Percentiles rank a stretch among this genome's conserved stretches.
Conservation (phyloP, 2,113 vertebrate genomes). For the Hippocampus barbouri region DNA sequence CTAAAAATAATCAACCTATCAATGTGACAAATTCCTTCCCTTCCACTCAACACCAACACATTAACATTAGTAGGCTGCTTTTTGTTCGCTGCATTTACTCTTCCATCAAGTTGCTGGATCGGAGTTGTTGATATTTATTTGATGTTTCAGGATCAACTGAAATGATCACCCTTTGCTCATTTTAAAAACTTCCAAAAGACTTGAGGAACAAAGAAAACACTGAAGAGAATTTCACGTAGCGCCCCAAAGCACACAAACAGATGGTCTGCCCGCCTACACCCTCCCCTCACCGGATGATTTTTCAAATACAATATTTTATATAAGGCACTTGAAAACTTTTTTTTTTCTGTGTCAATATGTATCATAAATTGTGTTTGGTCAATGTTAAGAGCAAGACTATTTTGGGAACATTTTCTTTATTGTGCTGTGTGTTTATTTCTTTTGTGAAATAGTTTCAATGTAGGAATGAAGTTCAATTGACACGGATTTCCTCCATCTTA, state of each 20-base stretch:
- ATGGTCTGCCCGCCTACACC: background rate
- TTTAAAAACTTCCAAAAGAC: constrained; percentile 79
- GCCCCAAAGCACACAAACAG: background rate
- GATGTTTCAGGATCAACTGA: constrained; percentile 77
- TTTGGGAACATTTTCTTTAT: background rate
- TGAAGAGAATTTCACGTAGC: constrained; percentile 45
- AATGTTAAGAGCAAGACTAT: background rate
- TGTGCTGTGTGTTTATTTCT: constrained; percentile 3
- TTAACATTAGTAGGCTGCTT: no score
- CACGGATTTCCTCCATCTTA: background rate
- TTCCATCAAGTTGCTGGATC: no score
- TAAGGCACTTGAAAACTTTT: background rate
- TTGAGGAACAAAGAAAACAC: constrained; percentile 79
- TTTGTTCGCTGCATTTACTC: no score
- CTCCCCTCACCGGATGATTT: background rate
- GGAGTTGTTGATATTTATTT: background rate
- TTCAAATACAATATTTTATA: background rate
- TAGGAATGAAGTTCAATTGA: background rate
- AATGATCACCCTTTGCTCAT: constrained; percentile 78
- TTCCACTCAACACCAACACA: no score
- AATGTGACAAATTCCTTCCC: no score
- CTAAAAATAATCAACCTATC: no score
- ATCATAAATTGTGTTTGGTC: background rate
- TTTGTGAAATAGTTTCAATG: constrained; percentile 12
- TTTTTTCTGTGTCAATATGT: background rate